Evolutionary conservation across 2,113 vertebrate species (phyloP), one percentile per base, ranked within the genome.

Genomic region (Dipodomys merriami): DNA sequence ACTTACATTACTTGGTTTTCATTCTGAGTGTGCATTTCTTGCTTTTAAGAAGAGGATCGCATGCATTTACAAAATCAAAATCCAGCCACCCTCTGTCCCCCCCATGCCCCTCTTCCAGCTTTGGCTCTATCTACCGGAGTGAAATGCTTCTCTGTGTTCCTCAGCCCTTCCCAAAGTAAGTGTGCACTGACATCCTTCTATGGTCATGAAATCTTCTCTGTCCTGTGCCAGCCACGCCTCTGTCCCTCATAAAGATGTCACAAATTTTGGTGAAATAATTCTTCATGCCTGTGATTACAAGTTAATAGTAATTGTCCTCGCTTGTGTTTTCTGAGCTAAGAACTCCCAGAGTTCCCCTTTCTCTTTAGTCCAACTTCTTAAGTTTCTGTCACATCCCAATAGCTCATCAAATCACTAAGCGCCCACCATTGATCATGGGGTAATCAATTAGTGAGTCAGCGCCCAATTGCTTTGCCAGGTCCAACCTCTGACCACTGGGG

Each of bases 121-220:
- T 35, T 30, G 23, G 1, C 15, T 64, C 64, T 23, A 1, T 39
- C 23, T 11, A 0, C 60, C n/a, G 18, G 2, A 3, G 44, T 39
- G 73, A 29, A 7, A 53, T 13, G 7, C 22, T 18, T 10, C 3
- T 0, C 53, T 57, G 53, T 1, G 68, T 19, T 46, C 57, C 9
- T 13, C 18, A 71, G 22, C 67, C 12, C 11, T 76, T 69, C 16
- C 73, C 22, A 16, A 12, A 23, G 53, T 13, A 53, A 57, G 1
- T 16, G 25, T 16, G 22, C 10, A 13, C 46, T 16, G 73, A 60
- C 53, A 3, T 57, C 78, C n/a, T 71, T 53, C 39, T 30, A 0
- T 23, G 60, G 35, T 71, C 46, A 23, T 0, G n/a, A 20, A 29
- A 3, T 8, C 6, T 13, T 33, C n/a, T 44, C 35, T n/a, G 46